Evolutionary conservation across 2,113 vertebrate genomes (phyloP), one percentile per base, ranked within the genome.

Genomic region (Aphyosemion australe): DNA sequence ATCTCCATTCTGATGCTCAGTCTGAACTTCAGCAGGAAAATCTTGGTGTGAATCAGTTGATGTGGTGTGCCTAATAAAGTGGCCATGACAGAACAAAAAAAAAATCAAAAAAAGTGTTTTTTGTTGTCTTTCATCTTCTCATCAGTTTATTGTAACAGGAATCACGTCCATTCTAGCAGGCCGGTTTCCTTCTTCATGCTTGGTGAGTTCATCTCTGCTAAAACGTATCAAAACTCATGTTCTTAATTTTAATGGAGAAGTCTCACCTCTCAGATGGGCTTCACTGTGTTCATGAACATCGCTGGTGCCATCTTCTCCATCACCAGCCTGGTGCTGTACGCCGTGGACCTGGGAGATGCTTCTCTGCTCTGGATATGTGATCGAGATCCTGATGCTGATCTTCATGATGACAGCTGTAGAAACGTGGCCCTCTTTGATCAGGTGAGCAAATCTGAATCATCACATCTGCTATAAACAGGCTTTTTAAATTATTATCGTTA

Each of bases 61-160:
- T 26, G 26, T 26, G 26, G 26, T 26, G 26, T 26, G 26, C 26
- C 26, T 26, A 26, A 26, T 26, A 26, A 26, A 26, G 26, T 26
- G 26, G 26, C 5, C 26, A 26, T 26, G 26, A 26, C 26, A 4
- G 5, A 26, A 26, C 26, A 26, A 2, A 26, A 2, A 26, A 26
- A 26, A 26, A 26, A 26, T 26, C 26, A 26, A 26, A 26, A n/a
- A n/a, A n/a, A n/a, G n/a, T n/a, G n/a, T n/a, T n/a, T n/a, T n/a
- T n/a, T n/a, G n/a, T 5, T 42, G 16, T 42, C 14, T 37, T 10
- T 48, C 67, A n/a, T 43, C 20, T 31, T 65, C 45, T 12, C 14
- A 43, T 8, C 60, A 92, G 90, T 84, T 67, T 64, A 37, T 82
- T 16, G 12, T 15, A 50, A 26, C 56, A 41, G 90, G 91, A 53